Evolutionary conservation across 2,797 vertebrate genomes (phyloP), one percentile per base, ranked within the genome.

Genomic region (Arvicola amphibius): DNA sequence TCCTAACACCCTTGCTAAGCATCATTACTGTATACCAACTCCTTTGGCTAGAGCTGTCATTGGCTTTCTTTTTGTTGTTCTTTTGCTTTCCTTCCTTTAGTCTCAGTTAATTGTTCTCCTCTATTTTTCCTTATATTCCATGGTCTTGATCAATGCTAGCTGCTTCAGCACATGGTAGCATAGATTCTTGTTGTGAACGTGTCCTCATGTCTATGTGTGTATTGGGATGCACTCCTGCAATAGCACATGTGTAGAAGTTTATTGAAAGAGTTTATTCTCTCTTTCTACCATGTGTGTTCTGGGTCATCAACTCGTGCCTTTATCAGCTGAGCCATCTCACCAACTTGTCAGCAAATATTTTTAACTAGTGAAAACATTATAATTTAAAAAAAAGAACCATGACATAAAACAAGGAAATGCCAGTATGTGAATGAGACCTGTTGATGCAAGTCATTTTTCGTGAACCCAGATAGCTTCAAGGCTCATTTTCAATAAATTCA

Each of bases 161-260:
- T 80, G 16, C 4, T 90, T 88, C 17, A 21, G 0, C 3, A 34
- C 6, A 13, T 59, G 9, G 32, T 86, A 51, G 43, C 71, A 76
- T 29, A 73, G 8, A 16, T 40, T 61, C 89, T 86, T 91, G 59
- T 51, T 53, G 17, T 53, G 29, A 46, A 32, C 1, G 1, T 29
- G 74, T 76, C 40, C 5, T 27, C 25, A 16, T 5, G 32, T 53
- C 77, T 78, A 8, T 23, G 16, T 51, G 19, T 19, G 14, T 78
- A 7, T n/a, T 9, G 3, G 6, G 74, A 12, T 53, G 32, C 1
- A 79, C 32, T 34, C 43, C 3, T 51, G 46, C 0, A 0, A 34
- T 46, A 78, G 40, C 25, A 76, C 74, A 76, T 12, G 9, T 32
- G 40, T 76, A 12, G 25, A 76, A 25, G 25, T 76, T n/a, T n/a